Base-by-base conservation (phyloP, 2,888 invertebrate species). In the Tetrapedia diversipes region DNA sequence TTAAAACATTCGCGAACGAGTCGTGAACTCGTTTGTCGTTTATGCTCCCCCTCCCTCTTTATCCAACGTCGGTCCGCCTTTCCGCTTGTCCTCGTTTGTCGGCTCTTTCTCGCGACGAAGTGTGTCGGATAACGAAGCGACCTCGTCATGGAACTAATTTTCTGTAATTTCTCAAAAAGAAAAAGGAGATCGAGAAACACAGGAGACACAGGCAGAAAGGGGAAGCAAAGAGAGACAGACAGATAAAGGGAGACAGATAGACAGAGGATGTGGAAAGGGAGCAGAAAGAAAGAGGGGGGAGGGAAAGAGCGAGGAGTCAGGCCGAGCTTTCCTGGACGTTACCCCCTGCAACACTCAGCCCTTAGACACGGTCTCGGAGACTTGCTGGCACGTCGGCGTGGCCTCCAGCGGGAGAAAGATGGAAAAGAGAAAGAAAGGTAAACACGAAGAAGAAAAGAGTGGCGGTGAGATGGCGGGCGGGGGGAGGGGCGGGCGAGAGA, bases 121-220 rank as follows among this genome's bases (percentile, higher is more conserved):
- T 63, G 77, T 78, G 61, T 66, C 80, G 73, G 84, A 83, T 85
- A 89, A 89, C 87, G 88, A 90, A 89, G 87, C 86, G 86, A 81
- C 80, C 83, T 87, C 80, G 86, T 87, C 87, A 80, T 85, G 64
- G 84, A 81, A 86, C 90, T 90, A 90, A 90, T 90, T 90, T 90
- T 87, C 84, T 74, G 86, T 89, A 89, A 90, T 90, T 90, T 89
- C 80, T 89, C 87, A 89, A 88, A 86, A 86, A 75, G 70, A 59
- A 53, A 41, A 27, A 45, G 54, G 14, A 37, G 56, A 19, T n/a
- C 32, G 53, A 11, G 16, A 6, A 11, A 24, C 24, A 39, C 22
- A 19, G 41, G 43, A 24, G 37, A 43, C 29, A 8, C 16, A 11
- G 19, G 22, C 8, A n/a, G n/a, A 14, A 27, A 3, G 10, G 7